These are phyloP conservation scores for Drosophila leontia DNA, from an alignment of 1,140 invertebrate genomes.

Conservation along the genomic window DNA sequence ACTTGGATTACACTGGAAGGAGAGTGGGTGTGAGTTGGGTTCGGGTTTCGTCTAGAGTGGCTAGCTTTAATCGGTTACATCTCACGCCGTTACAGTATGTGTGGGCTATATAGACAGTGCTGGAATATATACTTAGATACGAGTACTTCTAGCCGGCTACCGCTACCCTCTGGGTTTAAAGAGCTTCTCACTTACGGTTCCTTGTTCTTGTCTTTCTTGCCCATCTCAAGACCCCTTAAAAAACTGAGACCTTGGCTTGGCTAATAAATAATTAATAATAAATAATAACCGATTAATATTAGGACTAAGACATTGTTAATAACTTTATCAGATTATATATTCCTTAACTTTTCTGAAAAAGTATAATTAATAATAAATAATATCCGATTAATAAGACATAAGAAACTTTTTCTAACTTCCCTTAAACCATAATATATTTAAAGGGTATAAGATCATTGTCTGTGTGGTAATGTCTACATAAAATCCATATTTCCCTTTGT, in stretches of 20 bases:
- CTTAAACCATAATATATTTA: background rate
- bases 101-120: slow-evolving; percentile 52
- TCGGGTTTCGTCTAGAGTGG: slow-evolving; percentile 8
- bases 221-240: slow-evolving; percentile 55
- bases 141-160: slow-evolving; percentile 51
- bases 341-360: background rate
- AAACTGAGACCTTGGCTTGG: slow-evolving; percentile 18
- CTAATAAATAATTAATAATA: slow-evolving; percentile 15
- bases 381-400: background rate
- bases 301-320: background rate
- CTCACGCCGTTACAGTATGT: slow-evolving; percentile 30
- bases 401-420: background rate
- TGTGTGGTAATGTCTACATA: background rate
- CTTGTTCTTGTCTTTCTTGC: slow-evolving; percentile 84
- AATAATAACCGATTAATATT: slow-evolving; percentile 15
- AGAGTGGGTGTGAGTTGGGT: slow-evolving; percentile 8
- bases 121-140: slow-evolving; percentile 40
- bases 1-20: slow-evolving; percentile 41
- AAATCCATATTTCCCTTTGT: background rate
- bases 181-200: slow-evolving; percentile 75
- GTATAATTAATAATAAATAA: slow-evolving; percentile 16
- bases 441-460: background rate
- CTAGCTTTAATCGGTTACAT: slow-evolving; percentile 33
- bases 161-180: slow-evolving; percentile 23
- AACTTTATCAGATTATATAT: background rate